Base-by-base conservation (phyloP, 2,888 invertebrate genomes). In the Cephus rjabovi region DNA sequence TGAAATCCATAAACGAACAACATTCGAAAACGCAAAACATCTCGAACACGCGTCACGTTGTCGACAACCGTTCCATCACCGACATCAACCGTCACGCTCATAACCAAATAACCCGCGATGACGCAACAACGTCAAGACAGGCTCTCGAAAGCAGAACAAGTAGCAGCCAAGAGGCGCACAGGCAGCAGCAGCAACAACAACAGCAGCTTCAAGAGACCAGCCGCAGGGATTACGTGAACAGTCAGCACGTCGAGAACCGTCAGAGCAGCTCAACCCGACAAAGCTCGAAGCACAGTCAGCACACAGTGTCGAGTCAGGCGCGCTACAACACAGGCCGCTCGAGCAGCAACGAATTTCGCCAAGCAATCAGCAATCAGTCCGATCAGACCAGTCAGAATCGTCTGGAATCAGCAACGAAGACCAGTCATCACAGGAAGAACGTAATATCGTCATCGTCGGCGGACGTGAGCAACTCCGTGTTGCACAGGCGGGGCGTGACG, bases 381-480 rank as follows among this genome's bases (percentile, higher is more conserved):
- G 75, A 34, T 15, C 35, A 74, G 1, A 86, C 86, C 23, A 83
- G 82, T 1, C 81, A 82, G 23, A 83, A 83, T 6, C 56, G 82
- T 4, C 86, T 87, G 56, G 84, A 87, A 0, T 70, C 77, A 0
- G 56, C 83, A 0, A 69, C 69, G 40, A 89, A 89, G 74, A 84
- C 84, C 11, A 84, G 82, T 82, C 95, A 96, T 88, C 97, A 96
- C 87, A 94, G 96, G 73, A 95, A 95, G 87, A 96, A 95, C 81
- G 94, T 96, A 75, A 94, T 97, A 81, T 94, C 95, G 1, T 91
- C 92, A 0, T 95, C 96, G 0, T 94, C 95, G 77, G 94, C 95
- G n/a, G 95, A 96, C 84, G 94, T 96, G 4, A 94, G 93, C 75
- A 97, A 97, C 87, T 93, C 96, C 71, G 95, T 97, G 73, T 93